Evolutionary conservation across 1,140 invertebrate genomes (phyloP), one percentile per base, ranked within the genome.

Genomic region (Pemphigus obesinymphae): DNA sequence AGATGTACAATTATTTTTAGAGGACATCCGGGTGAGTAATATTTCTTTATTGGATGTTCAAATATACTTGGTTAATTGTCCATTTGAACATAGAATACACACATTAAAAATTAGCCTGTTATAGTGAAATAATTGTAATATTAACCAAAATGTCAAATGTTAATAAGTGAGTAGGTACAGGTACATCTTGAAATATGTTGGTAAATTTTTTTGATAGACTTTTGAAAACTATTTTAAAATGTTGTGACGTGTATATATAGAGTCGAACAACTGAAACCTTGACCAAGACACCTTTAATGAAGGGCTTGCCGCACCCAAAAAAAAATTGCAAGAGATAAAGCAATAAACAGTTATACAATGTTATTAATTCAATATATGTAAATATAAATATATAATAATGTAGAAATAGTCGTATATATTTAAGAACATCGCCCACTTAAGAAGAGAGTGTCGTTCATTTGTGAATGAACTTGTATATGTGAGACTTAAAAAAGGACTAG

Each of bases 341-440:
- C 37, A 61, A 80, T 29, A 31, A 45, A 80, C 17, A 63, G 15
- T 61, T 55, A 23, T 40, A 43, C 20, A n/a, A 7, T 61, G 26
- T 43, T 40, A 29, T 80, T 40, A 40, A 8, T 61, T n/a, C 17
- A 43, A 45, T 80, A n/a, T 23, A 23, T 70, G 7, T n/a, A 6
- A 5, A 61, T 58, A 53, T 53, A 53, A 7, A 1, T 13, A 23
- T 29, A 43, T 29, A 3, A 63, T 31, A 29, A 5, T 61, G 17
- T 45, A 29, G 55, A 43, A 80, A 80, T 61, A 45, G 37, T 80
- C 17, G 31, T 40, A 23, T 58, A 80, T 31, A 31, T 80, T 45
- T 63, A 10, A 43, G 17, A 80, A 61, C 11, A 43, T n/a, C 55
- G 53, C 76, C 76, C 76, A 80, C 50, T 43, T 61, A 23, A 58